phyloP scores from a whole-genome alignment of 2,113 vertebrate genomes.

The Brachionichthys hirsutus region DNA sequence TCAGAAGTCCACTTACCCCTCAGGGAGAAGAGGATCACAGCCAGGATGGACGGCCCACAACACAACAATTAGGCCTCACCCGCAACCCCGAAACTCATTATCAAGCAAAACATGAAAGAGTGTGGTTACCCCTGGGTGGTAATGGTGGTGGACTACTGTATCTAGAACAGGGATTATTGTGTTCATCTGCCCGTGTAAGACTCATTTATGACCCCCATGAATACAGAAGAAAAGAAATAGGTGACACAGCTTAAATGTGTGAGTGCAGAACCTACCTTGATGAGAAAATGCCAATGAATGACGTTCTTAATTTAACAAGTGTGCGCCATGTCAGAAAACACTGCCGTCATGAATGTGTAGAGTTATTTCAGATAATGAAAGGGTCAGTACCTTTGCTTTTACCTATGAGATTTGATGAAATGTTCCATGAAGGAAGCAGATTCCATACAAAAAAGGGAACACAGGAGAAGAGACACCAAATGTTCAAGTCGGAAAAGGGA shows the following conservation, averaged over 20 bases:
- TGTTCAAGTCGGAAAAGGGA: constrained; percentile 60
- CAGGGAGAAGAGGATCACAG: constrained; percentile 69
- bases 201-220: constrained; percentile 64
- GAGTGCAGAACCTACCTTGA: constrained; percentile 81
- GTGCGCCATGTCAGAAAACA: constrained; percentile 74
- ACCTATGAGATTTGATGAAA: constrained; percentile 97
- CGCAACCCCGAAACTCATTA: constrained; percentile 40
- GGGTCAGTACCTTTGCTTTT: constrained; percentile 96
- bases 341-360: constrained; percentile 44
- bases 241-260: constrained; percentile 35
- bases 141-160: constrained; percentile 31
- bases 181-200: constrained; percentile 47
- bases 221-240: constrained; percentile 57
- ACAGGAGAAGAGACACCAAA: constrained; percentile 85
- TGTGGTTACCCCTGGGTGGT: constrained; percentile 51
- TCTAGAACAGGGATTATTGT: constrained; percentile 49
- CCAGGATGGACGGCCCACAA: constrained; percentile 71
- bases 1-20: constrained; percentile 78
- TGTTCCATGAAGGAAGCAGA: constrained; percentile 98
- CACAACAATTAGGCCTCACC: constrained; percentile 58
- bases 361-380: constrained; percentile 68
- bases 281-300: constrained; percentile 60
- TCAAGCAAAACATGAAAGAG: constrained; percentile 39
- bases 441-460: constrained; percentile 83
- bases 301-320: constrained; percentile 43